Evolutionary conservation across 1,140 invertebrate species (phyloP), one percentile per base, ranked within the genome.

Genomic region (Nasonia giraulti): DNA sequence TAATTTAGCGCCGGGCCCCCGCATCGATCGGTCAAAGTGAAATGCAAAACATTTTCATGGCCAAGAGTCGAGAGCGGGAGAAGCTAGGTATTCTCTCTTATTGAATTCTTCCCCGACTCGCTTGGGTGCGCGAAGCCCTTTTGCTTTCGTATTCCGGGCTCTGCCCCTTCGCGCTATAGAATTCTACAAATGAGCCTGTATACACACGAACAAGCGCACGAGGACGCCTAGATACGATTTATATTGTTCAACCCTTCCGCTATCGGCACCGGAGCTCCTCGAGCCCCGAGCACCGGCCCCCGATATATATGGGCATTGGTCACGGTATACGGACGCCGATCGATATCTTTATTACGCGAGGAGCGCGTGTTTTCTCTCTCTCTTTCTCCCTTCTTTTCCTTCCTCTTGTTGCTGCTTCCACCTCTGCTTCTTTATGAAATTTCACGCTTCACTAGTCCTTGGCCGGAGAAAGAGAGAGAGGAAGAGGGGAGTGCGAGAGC

Each of bases 301-400:
- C 27, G 23, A 50, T 77, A 69, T 84, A 87, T 79, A 89, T 87
- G 87, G 83, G 85, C 82, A 89, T 90, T 88, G 89, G 89, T 87
- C 88, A 89, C 86, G 87, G 85, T 87, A 86, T 71, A 77, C 77
- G 55, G 33, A 47, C 69, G 47, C 73, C 77, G 87, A 88, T 90
- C 89, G 88, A 89, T 89, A 88, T 87, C 86, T 88, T 89, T 85
- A 88, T 88, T 87, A 88, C 87, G 17, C 50, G 83, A 83, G 50
- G 40, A 66, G 44, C 55, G 40, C 80, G 44, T 73, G 27, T 27
- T 27, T 27, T 27, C 27, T 27, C 27, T 83, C 66, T 23, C 71
- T 79, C 83, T 44, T 77, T 76, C 74, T 77, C 74, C 14, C 50
- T 73, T 44, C 17, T 71, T 44, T 68, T 44, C 27, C 71, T 79